Evolutionary conservation across 2,113 vertebrate genomes (phyloP).

Genomic region (Lichenostomus cassidix): DNA sequence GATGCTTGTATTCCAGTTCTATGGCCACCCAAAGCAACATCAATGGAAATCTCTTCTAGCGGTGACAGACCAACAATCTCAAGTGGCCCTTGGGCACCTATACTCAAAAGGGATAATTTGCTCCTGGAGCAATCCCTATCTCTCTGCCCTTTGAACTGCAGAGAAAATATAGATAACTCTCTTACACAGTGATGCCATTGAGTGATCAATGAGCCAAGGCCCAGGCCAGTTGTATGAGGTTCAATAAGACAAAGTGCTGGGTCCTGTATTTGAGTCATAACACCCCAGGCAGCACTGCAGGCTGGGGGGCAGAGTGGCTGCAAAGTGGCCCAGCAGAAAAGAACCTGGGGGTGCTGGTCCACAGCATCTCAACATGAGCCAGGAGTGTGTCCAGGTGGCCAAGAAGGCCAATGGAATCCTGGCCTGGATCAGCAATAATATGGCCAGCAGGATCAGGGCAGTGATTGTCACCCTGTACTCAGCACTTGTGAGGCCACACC

Average conservation of each 20-base stretch:
- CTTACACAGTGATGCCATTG: neutral
- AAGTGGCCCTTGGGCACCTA: neutral
- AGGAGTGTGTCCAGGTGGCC: rapidly evolving
- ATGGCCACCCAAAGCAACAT: rapidly evolving
- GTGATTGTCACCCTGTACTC: rapidly evolving
- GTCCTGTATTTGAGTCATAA: neutral
- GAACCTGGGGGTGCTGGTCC: neutral
- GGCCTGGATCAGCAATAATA: neutral
- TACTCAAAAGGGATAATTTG: neutral
- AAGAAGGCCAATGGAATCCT: neutral
- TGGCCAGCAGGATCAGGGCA: neutral
- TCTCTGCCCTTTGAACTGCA: neutral
- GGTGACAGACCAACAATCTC: neutral
- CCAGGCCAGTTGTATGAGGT: neutral
- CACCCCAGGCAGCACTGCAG: neutral
- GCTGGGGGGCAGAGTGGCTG: neutral
- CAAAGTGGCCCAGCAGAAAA: neutral
- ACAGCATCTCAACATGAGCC: neutral
- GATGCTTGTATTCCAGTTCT: neutral
- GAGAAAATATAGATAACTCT: neutral
- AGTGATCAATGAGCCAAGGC: neutral
- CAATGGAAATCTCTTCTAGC: neutral
- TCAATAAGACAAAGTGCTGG: neutral
- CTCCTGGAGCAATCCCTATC: rapidly evolving
- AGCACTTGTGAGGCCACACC: neutral